Evolutionary conservation across 1,140 invertebrate genomes (phyloP), one percentile per base, ranked within the genome.

Genomic region (Andrena cerasifolii): DNA sequence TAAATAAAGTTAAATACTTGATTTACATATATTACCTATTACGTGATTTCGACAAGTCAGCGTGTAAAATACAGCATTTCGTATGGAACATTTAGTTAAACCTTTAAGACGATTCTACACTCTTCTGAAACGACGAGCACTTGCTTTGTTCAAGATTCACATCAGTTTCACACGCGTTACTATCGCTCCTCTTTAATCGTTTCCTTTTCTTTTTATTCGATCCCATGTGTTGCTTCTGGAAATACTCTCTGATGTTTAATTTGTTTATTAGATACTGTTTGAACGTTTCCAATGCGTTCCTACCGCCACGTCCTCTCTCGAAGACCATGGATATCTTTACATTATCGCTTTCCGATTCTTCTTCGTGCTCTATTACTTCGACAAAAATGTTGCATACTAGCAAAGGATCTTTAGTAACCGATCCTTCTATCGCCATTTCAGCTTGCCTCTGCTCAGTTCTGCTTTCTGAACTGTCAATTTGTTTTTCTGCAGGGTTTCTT

Each of bases 11-110:
- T 87, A 89, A 89, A 89, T 89, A 90, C 84, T 85, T 91, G 82
- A 87, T 91, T 91, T 90, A 89, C 86, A 87, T 88, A 89, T 89
- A 88, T 78, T 85, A 87, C 87, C 75, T 89, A 87, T 91, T 91
- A 89, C 84, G 86, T 88, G 89, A 86, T 88, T 90, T 91, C 83
- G 66, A 86, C 74, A 83, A 86, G 68, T 70, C 62, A 56, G 56
- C 58, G 70, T 86, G 82, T 83, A 83, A 87, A 92, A 90, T 90
- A 90, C 88, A 91, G 81, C 81, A 86, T 89, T 89, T 90, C 89
- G 82, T 88, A 89, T 83, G 71, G 73, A 87, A 85, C 47, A 62
- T 68, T n/a, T 45, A 67, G 59, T 58, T 65, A 45, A 76, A 8
- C 59, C 26, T 31, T 71, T 61, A 63, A 18, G 8, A 36, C 26